Conservation (phyloP, 2,888 invertebrate species). For the Meiosimyza decipiens region DNA sequence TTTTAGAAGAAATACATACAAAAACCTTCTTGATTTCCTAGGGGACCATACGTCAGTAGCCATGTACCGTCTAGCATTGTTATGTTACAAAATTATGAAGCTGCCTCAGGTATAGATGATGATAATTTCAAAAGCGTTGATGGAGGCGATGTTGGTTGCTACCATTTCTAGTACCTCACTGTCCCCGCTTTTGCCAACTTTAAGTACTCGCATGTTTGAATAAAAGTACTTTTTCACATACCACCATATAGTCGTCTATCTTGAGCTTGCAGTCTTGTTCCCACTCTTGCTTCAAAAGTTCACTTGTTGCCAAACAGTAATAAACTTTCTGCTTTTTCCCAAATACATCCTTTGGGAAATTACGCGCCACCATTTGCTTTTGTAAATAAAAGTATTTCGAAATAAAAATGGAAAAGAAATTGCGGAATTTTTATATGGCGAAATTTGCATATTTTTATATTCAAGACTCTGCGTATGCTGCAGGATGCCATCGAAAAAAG, state of each 20-base stretch:
- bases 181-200: neutral
- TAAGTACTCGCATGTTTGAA: neutral
- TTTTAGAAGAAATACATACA: conserved; percentile 15
- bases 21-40: conserved; percentile 39
- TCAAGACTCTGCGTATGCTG: neutral
- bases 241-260: neutral
- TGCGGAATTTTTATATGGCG: conserved; percentile 31
- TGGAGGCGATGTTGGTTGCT: neutral
- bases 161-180: neutral
- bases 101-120: neutral
- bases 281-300: conserved; percentile 18
- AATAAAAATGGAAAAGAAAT: conserved; percentile 33
- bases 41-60: conserved; percentile 21
- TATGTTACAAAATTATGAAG: neutral
- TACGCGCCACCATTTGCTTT: conserved; percentile 32
- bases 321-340: conserved; percentile 30
- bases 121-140: conserved; percentile 9
- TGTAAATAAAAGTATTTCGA: conserved; percentile 33
- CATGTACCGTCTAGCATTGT: neutral
- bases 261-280: neutral
- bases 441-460: conserved; percentile 33
- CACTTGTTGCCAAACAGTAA: conserved; percentile 32
- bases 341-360: conserved; percentile 35
- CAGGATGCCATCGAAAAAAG: neutral
- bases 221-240: neutral